A percentile compares a stretch with the other conserved stretches of the same genome.
phyloP scores from a whole-genome alignment of 2,113 vertebrate species.

The Lepus europaeus region DNA sequence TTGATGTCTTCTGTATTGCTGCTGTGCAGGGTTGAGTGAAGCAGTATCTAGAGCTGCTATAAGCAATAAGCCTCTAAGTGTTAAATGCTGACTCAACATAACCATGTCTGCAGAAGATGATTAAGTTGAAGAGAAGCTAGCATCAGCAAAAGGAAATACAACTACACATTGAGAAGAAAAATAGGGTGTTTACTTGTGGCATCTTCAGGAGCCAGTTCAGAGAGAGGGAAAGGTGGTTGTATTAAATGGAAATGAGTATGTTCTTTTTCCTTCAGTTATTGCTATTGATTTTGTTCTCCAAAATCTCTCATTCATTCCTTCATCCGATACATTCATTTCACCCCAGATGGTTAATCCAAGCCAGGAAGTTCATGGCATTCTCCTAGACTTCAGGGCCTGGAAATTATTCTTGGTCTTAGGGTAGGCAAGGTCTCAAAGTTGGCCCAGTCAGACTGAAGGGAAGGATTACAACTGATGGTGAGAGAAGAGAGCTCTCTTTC shows the following conservation, averaged over 20 bases:
- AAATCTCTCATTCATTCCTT: neutral
- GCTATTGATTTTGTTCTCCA: neutral
- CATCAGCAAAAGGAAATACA: constrained; percentile 31
- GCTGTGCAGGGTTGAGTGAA: constrained; percentile 3
- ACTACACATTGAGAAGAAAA: neutral
- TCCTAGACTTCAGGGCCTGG: neutral
- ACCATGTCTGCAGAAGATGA: constrained; percentile 55
- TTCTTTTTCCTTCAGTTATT: neutral
- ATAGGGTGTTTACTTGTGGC: constrained; percentile 60
- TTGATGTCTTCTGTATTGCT: constrained; percentile 67
- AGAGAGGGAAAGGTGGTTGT: constrained; percentile 8
- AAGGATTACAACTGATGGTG: neutral
- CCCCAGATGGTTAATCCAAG: neutral
- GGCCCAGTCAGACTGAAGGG: neutral
- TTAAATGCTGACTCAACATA: constrained; percentile 68
- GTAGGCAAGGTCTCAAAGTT: neutral
- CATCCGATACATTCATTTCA: neutral
- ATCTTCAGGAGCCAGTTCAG: constrained; percentile 23
- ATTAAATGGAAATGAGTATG: neutral
- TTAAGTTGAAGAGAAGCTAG: constrained; percentile 67
- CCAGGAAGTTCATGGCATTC: neutral
- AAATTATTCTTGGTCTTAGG: neutral
- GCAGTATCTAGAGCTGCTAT: constrained; percentile 61
- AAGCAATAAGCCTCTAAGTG: constrained; percentile 47
- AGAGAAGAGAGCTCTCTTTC: neutral